Evolutionary conservation across 2,113 vertebrate genomes (phyloP).

Genomic region (Datnioides undecimradiatus): DNA sequence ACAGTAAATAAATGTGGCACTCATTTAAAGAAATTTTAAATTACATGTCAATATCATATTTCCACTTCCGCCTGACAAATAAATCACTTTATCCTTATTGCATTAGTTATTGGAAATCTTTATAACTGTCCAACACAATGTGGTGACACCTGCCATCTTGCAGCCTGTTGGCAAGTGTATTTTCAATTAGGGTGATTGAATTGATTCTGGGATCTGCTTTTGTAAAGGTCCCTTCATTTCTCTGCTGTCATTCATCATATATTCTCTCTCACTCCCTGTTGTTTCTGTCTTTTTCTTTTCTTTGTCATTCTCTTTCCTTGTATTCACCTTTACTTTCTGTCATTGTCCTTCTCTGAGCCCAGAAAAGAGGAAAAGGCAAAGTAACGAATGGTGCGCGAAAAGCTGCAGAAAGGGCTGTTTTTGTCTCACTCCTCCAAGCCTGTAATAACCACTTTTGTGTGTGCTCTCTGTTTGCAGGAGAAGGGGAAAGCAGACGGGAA

Average conservation of each 20-base stretch:
- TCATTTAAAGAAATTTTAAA: not conserved
- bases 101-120: constrained; percentile 6
- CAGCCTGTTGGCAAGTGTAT: constrained; percentile 28
- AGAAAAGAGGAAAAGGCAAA: constrained; percentile 17
- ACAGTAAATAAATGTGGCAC: too few species aligned
- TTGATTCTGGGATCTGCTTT: constrained; percentile 8
- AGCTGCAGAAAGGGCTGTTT: constrained; percentile 56
- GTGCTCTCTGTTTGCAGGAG: constrained; percentile 79
- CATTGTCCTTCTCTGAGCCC: constrained; percentile 14
- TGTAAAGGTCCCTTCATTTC: constrained; percentile 6
- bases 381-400: constrained; percentile 48
- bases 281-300: not conserved
- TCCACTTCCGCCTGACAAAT: not conserved
- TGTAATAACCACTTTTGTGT: constrained; percentile 74
- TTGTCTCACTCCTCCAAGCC: constrained; percentile 58
- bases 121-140: constrained; percentile 13
- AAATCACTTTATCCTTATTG: constrained; percentile 1
- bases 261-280: not conserved
- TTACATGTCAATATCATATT: constrained; percentile 1
- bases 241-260: constrained; percentile 18
- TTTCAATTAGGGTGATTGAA: constrained; percentile 45
- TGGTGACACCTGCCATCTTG: constrained; percentile 17
- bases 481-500: constrained; percentile 68
- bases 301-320: constrained; percentile 3
- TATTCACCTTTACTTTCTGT: constrained; percentile 40